Conservation (phyloP, 37 sponge, comb jelly and placozoan species). For the Beroe ovata region DNA sequence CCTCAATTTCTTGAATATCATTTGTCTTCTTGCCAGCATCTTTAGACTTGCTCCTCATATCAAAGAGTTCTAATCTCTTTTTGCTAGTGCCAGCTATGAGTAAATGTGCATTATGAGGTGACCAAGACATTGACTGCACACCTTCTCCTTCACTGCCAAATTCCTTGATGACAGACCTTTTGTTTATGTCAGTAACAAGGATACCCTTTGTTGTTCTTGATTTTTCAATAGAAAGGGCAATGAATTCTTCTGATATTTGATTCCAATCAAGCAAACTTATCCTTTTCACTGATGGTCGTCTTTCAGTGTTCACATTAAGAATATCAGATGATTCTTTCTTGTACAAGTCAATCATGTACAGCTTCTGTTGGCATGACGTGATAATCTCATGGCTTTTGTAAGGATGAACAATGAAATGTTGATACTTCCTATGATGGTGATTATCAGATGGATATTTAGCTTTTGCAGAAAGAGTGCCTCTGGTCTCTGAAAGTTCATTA, state of each 20-base stretch:
- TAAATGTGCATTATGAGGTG: constrained; percentile 33
- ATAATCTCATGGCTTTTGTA: background rate
- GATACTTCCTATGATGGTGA: constrained; percentile 9
- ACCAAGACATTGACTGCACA: constrained; percentile 52
- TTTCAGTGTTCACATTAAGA: constrained; percentile 20
- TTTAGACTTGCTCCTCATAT: constrained; percentile 37
- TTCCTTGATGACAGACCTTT: background rate
- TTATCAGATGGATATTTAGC: background rate
- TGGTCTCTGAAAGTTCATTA: constrained; percentile 13
- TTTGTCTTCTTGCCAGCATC: background rate
- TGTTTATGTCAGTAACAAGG: constrained; percentile 8
- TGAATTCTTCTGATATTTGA: background rate
- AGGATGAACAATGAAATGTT: constrained; percentile 11
- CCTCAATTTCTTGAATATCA: constrained; percentile 57
- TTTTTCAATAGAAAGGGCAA: constrained; percentile 26
- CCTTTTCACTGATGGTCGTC: constrained; percentile 12
- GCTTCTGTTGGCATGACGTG: constrained; percentile 34
- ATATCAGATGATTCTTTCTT: constrained; percentile 44
- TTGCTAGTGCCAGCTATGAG: constrained; percentile 57
- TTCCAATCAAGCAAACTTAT: constrained; percentile 40
- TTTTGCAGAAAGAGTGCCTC: background rate
- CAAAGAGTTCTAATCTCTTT: constrained; percentile 62
- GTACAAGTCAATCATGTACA: constrained; percentile 10
- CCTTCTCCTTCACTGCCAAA: constrained; percentile 61
- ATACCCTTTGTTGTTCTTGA: constrained; percentile 27